A percentile compares a stretch with the other conserved stretches of the same genome.
phyloP scores from a whole-genome alignment of 2,888 invertebrate species.

The Apantesis nais region DNA sequence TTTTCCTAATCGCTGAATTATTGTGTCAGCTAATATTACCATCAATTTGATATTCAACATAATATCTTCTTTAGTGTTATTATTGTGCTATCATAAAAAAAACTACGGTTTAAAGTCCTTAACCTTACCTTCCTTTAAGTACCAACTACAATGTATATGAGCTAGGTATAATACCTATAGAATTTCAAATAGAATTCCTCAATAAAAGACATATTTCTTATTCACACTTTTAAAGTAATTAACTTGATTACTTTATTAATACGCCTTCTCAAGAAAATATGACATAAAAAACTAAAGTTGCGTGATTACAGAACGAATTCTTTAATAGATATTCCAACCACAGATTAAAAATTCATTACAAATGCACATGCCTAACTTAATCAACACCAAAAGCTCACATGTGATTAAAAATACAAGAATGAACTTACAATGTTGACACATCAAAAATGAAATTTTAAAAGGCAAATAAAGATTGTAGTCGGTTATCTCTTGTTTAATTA shows the following conservation, averaged over 20 bases:
- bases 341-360: constrained; percentile 18
- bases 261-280: not conserved
- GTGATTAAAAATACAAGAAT: constrained; percentile 38
- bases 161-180: too few species aligned
- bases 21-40: too few species aligned
- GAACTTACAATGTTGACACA: constrained; percentile 58
- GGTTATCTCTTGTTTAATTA: constrained; percentile 83
- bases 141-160: too few species aligned
- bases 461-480: constrained; percentile 72
- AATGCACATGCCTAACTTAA: constrained; percentile 26
- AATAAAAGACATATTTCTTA: too few species aligned
- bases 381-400: constrained; percentile 31
- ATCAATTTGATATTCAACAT: too few species aligned
- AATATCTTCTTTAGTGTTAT: too few species aligned
- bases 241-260: not conserved
- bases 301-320: not conserved
- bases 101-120: too few species aligned
- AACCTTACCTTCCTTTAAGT: too few species aligned
- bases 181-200: too few species aligned
- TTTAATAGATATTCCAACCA: constrained; percentile 2
- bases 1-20: not conserved
- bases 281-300: not conserved
- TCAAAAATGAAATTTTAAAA: constrained; percentile 64
- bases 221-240: too few species aligned
- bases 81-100: too few species aligned